A percentile compares a stretch with the other conserved stretches of the same genome.
These are phyloP conservation scores for Thomomys bottae DNA, from an alignment of 2,113 vertebrate genomes.

Conservation along the genomic window DNA sequence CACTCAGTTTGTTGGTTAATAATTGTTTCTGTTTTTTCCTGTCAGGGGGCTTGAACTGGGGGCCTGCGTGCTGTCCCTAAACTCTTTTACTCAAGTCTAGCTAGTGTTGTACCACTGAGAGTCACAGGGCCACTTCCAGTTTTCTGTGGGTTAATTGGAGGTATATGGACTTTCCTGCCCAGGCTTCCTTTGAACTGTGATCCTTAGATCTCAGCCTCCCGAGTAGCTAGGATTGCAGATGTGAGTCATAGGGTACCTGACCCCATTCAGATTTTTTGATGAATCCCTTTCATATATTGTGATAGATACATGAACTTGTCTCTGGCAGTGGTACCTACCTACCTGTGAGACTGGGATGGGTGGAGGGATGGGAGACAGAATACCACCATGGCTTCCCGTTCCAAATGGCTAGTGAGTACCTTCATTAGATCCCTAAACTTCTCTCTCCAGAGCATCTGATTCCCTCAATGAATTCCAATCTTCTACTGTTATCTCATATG, in stretches of 20 bases:
- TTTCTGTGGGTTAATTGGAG: no score
- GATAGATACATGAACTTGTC: background rate
- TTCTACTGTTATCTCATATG: background rate
- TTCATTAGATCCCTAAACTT: background rate
- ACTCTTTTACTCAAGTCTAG: no score
- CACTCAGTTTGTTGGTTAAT: no score
- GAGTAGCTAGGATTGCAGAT: background rate
- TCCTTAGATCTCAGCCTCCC: no score
- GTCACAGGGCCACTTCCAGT: no score
- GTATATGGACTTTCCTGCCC: no score
- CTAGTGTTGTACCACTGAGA: no score
- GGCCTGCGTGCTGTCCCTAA: no score
- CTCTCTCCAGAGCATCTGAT: background rate
- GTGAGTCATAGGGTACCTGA: background rate
- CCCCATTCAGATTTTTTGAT: background rate
- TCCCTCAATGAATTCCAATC: background rate
- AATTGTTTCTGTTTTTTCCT: no score
- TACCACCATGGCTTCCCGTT: background rate
- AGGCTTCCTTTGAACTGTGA: no score
- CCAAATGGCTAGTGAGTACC: background rate
- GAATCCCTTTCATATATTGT: background rate
- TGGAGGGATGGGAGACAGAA: background rate
- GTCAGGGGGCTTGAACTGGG: no score
- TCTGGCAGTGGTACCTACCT: background rate
- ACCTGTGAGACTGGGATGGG: background rate